Evolutionary conservation across 2,888 invertebrate species (phyloP).

Genomic region (Scaptomyza polygonia): DNA sequence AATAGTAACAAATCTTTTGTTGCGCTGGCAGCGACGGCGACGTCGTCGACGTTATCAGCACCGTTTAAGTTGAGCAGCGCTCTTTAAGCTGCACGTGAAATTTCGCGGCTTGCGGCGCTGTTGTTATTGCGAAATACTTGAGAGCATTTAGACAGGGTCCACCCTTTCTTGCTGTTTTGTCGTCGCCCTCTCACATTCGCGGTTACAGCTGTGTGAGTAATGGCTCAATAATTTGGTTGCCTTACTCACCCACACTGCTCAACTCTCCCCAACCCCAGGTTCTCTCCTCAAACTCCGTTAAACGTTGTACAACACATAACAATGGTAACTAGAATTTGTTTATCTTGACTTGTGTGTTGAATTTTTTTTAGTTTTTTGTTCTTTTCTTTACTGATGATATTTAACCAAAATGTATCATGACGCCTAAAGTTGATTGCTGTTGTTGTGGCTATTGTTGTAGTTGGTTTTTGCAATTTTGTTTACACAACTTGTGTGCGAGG

Average conservation of each 20-base stretch:
- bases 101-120: slow-evolving; percentile 49
- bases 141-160: slow-evolving; percentile 22
- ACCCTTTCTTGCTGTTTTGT: slow-evolving; percentile 20
- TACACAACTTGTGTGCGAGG: slow-evolving; percentile 61
- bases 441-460: slow-evolving; percentile 32
- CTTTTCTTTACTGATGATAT: slow-evolving; percentile 65
- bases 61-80: slow-evolving; percentile 53
- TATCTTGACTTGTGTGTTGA: slow-evolving; percentile 70
- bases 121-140: slow-evolving; percentile 44
- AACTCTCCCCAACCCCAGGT: background rate
- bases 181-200: slow-evolving; percentile 12
- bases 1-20: slow-evolving; percentile 49
- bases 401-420: slow-evolving; percentile 77
- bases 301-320: slow-evolving; percentile 57
- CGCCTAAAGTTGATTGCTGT: slow-evolving; percentile 68
- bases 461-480: slow-evolving; percentile 63
- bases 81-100: slow-evolving; percentile 63
- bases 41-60: slow-evolving; percentile 42
- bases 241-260: slow-evolving; percentile 5
- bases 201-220: slow-evolving; percentile 62
- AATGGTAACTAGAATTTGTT: slow-evolving; percentile 76
- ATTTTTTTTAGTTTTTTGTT: slow-evolving; percentile 40
- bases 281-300: slow-evolving; percentile 28
- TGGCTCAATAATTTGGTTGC: slow-evolving; percentile 72
- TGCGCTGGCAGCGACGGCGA: slow-evolving; percentile 19